Conservation (phyloP, 2,113 vertebrate species). For the Acrocephalus kingi region DNA sequence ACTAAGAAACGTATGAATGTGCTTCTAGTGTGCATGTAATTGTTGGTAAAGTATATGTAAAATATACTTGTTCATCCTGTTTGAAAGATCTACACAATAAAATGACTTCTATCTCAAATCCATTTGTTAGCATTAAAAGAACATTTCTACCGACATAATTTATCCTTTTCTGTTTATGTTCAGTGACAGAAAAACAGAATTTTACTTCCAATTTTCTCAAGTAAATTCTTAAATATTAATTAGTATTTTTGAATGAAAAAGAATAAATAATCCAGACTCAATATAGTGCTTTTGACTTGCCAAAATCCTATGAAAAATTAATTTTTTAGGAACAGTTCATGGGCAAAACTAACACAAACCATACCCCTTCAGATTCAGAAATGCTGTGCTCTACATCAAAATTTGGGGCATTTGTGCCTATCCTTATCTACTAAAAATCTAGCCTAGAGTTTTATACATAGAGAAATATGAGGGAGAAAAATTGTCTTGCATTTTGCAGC, state of each 20-base stretch:
- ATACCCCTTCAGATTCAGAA: neutral
- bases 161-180: neutral
- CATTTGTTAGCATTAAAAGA: neutral
- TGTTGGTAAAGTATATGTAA: neutral
- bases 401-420: neutral
- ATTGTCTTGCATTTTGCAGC: neutral
- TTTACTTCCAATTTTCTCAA: neutral
- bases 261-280: neutral
- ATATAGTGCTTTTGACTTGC: neutral
- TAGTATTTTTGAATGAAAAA: neutral
- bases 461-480: neutral
- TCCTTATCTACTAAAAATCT: neutral
- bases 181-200: neutral
- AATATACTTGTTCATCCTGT: neutral
- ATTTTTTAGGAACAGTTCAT: neutral
- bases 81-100: neutral
- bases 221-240: neutral
- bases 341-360: neutral
- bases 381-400: neutral
- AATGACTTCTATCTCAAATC: neutral
- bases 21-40: neutral
- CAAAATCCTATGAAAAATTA: neutral
- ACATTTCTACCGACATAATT: neutral
- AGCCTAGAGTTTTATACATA: neutral
- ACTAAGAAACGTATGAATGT: accelerated